Evolutionary conservation across 2,797 vertebrate genomes (phyloP).

Genomic region (Sebastes vulpes): DNA sequence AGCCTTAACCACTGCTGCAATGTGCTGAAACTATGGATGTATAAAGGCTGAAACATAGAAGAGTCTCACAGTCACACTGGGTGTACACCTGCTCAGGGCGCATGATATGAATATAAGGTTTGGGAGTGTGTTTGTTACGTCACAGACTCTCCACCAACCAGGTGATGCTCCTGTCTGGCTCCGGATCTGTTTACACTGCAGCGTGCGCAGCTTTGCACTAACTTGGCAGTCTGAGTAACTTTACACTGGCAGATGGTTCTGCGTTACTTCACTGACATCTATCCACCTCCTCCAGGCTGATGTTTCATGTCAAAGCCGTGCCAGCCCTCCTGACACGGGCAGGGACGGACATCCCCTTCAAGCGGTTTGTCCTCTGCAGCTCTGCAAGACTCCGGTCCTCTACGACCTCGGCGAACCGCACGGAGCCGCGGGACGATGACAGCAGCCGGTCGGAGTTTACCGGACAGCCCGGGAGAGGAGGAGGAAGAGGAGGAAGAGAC

Average conservation of each 20-base stretch:
- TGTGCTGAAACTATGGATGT: not conserved
- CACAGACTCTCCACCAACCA: constrained; percentile 18
- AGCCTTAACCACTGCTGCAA: not conserved
- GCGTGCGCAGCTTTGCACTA: not conserved
- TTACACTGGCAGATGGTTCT: not conserved
- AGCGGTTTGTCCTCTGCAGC: not conserved
- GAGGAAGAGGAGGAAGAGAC: not conserved
- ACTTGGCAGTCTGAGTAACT: not conserved
- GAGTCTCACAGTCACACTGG: rapidly evolving
- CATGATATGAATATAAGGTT: not conserved
- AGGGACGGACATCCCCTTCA: constrained; percentile 14
- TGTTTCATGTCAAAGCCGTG: constrained; percentile 59
- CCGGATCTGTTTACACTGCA: not conserved
- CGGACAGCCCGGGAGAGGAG: not conserved
- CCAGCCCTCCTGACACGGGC: constrained; percentile 36
- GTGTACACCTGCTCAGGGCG: not conserved
- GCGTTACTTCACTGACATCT: not conserved
- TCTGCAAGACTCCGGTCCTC: constrained; percentile 32
- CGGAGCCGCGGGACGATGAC: constrained; percentile 11
- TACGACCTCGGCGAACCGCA: not conserved
- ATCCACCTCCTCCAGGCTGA: constrained; percentile 9
- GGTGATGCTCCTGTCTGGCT: not conserved
- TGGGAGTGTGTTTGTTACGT: constrained; percentile 4
- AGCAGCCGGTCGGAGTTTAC: not conserved
- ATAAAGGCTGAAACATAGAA: no score